A percentile compares a stretch with the other conserved stretches of the same genome.
Conservation (phyloP, 2,113 vertebrate species). For the Empidonax alnorum region DNA sequence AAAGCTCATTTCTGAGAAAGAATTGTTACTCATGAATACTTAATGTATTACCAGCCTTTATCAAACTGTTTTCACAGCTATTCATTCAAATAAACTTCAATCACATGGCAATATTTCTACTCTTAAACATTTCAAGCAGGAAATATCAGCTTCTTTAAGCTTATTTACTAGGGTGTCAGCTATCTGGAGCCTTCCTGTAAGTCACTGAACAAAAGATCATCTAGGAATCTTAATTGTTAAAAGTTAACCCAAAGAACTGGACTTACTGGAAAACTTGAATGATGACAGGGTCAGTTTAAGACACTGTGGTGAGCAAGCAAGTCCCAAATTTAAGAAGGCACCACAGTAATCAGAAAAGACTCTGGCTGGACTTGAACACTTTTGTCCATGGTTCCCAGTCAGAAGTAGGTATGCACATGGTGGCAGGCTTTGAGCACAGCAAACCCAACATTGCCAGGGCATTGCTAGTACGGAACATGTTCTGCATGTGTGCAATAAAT, state of each 20-base stretch:
- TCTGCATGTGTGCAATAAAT: neutral
- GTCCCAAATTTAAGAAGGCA: neutral
- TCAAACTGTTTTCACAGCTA: neutral
- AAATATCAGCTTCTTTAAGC: neutral
- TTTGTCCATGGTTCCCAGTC: neutral
- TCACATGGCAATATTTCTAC: neutral
- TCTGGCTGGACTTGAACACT: rapidly evolving
- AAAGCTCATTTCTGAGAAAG: neutral
- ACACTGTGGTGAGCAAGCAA: neutral
- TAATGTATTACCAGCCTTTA: neutral
- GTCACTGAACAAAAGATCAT: neutral
- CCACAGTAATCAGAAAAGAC: neutral
- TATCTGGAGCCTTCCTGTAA: neutral
- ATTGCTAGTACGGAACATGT: neutral
- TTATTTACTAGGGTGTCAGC: neutral
- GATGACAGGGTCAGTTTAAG: neutral
- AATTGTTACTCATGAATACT: neutral
- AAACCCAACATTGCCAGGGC: neutral
- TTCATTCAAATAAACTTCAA: neutral
- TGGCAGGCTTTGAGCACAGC: neutral
- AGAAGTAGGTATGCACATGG: neutral
- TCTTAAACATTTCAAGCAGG: neutral
- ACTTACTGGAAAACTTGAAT: neutral
- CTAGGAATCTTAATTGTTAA: neutral
- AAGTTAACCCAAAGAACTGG: neutral